Evolutionary conservation across 2,797 vertebrate genomes (phyloP).

Genomic region (Phrynocephalus vlangalii): DNA sequence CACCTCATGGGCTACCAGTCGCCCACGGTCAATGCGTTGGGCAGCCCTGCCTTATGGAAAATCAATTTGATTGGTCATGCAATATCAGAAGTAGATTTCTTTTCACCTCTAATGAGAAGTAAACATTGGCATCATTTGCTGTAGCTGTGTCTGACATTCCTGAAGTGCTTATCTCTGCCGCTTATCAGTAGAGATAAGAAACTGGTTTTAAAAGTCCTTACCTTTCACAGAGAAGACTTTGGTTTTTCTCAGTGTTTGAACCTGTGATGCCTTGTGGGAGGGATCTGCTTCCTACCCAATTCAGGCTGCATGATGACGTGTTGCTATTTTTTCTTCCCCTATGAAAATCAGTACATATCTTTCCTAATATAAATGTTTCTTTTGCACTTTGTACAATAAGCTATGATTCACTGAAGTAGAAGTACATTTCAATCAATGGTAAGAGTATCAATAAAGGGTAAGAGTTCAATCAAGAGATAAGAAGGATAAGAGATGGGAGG

Average conservation of each 20-base stretch:
- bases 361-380: background rate
- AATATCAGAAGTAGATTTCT: no score
- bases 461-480: no score
- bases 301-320: background rate
- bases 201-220: background rate
- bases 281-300: no score
- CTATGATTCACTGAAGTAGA: background rate
- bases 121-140: slow-evolving; percentile 7
- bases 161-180: slow-evolving; percentile 33
- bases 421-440: background rate
- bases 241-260: background rate
- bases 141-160: slow-evolving; percentile 48
- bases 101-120: no score
- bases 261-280: background rate
- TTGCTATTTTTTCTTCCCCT: background rate
- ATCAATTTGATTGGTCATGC: no score
- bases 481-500: no score
- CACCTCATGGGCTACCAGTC: no score
- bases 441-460: no score
- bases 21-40: no score
- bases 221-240: slow-evolving; percentile 46
- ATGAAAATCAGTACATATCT: background rate
- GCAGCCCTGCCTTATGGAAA: no score
- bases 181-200: slow-evolving; percentile 42
- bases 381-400: background rate